Evolutionary conservation across 2,113 vertebrate species (phyloP).

Genomic region (Salvelinus alpinus): DNA sequence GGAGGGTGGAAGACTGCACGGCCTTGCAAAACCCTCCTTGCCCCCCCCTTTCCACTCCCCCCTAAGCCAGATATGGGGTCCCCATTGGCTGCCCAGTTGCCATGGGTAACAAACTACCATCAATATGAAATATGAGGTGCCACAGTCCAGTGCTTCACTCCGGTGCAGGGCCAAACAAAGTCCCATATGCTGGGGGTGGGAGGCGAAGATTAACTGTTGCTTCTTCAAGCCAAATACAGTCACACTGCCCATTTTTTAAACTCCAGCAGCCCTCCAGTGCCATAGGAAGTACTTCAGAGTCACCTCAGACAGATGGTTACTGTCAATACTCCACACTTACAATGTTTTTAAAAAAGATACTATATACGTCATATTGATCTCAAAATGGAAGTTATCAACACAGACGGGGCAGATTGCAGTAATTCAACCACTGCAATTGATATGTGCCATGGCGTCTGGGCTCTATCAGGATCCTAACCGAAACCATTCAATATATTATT

Average conservation of each 20-base stretch:
- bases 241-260: slow-evolving; percentile 34
- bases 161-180: slow-evolving; percentile 64
- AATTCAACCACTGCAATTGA: slow-evolving; percentile 23
- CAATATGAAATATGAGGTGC: slow-evolving; percentile 70
- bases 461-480: too few species aligned
- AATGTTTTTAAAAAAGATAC: slow-evolving; percentile 13
- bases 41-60: slow-evolving; percentile 19
- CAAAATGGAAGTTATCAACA: slow-evolving; percentile 17
- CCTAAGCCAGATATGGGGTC: slow-evolving; percentile 40
- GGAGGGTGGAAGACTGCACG: slow-evolving; percentile 4
- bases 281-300: slow-evolving; percentile 14
- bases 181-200: slow-evolving; percentile 52
- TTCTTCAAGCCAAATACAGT: slow-evolving; percentile 37
- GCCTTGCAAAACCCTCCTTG: slow-evolving; percentile 34
- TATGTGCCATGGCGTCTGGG: too few species aligned
- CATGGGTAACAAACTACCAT: slow-evolving; percentile 43
- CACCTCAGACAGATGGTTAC: slow-evolving; percentile 41
- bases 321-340: slow-evolving; percentile 33
- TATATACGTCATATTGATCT: slow-evolving; percentile 36
- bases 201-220: slow-evolving; percentile 60
- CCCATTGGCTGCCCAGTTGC: slow-evolving; percentile 62
- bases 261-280: not conserved
- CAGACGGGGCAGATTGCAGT: slow-evolving; percentile 8
- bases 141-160: slow-evolving; percentile 49
- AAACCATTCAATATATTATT: too few species aligned